These are phyloP conservation scores for Prietella phreatophila DNA, from an alignment of 2,113 vertebrate species.

Conservation along the genomic window DNA sequence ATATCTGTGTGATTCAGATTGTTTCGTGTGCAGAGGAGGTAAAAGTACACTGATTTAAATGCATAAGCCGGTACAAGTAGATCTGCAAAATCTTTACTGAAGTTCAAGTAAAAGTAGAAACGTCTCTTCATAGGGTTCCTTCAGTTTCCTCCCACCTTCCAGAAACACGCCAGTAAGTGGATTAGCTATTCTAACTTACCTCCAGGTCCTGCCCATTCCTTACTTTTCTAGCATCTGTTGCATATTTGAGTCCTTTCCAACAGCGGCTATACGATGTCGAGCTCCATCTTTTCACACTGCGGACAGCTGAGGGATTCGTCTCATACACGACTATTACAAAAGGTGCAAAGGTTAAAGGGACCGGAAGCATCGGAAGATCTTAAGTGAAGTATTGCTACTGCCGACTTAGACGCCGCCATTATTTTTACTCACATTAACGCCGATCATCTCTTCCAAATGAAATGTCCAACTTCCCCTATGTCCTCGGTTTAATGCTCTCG, in stretches of 20 bases:
- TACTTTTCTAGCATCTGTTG: too few relatives aligned
- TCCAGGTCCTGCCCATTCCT: too few relatives aligned
- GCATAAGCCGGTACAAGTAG: background rate
- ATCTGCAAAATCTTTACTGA: background rate
- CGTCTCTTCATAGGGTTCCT: background rate
- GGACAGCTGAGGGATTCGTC: too few relatives aligned
- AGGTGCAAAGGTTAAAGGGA: too few relatives aligned
- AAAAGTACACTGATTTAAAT: background rate
- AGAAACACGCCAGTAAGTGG: background rate
- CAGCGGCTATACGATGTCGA: too few relatives aligned
- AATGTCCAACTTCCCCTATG: slow-evolving; percentile 41
- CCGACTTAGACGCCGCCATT: too few relatives aligned
- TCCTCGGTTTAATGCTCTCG: slow-evolving; percentile 51
- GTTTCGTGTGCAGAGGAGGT: background rate
- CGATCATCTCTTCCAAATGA: background rate
- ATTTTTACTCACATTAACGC: background rate
- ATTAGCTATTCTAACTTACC: background rate
- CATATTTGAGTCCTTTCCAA: too few relatives aligned
- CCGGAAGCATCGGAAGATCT: background rate
- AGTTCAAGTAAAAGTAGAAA: background rate
- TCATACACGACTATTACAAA: too few relatives aligned
- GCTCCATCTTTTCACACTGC: too few relatives aligned
- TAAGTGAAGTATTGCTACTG: rapidly evolving
- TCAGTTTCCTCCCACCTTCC: background rate
- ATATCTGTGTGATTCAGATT: background rate